Evolutionary conservation across 1,140 invertebrate species (phyloP).

Genomic region (Thaumetopoea pityocampa): DNA sequence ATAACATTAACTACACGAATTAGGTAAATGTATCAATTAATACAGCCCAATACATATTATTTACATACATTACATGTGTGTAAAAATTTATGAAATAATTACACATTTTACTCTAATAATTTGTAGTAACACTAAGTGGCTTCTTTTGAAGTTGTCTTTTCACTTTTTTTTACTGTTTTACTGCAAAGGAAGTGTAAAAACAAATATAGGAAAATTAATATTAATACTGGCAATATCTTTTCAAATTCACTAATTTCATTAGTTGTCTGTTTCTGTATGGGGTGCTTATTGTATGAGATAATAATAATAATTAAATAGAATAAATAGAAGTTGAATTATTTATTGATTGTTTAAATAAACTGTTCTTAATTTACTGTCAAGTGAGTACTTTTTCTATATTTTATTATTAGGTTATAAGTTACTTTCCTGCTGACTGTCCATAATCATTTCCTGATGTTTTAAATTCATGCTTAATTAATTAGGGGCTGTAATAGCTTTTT

Average conservation of each 20-base stretch:
- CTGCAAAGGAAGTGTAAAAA: background rate
- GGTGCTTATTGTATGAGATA: slow-evolving; percentile 15
- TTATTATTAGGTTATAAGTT: slow-evolving; percentile 62
- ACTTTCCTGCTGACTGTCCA: slow-evolving; percentile 66
- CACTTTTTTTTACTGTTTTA: background rate
- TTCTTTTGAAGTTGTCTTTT: too few relatives aligned
- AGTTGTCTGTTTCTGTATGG: slow-evolving; percentile 11
- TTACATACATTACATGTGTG: too few relatives aligned
- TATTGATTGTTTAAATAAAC: slow-evolving; percentile 4
- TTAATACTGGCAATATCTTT: slow-evolving; percentile 13
- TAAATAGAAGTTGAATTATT: slow-evolving; percentile 14
- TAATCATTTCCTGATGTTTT: slow-evolving; percentile 50
- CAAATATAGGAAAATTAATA: background rate
- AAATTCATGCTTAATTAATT: slow-evolving; percentile 55
- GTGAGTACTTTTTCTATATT: slow-evolving; percentile 41
- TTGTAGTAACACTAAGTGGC: too few relatives aligned
- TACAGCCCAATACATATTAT: too few relatives aligned
- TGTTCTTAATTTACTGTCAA: slow-evolving; percentile 28
- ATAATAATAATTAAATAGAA: slow-evolving; percentile 8
- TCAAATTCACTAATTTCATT: slow-evolving; percentile 21
- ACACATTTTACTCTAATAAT: too few relatives aligned
- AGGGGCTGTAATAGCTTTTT: slow-evolving; percentile 67
- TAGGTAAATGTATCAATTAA: background rate
- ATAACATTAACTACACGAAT: background rate
- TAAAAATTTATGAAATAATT: too few relatives aligned